Evolutionary conservation across 2,797 vertebrate genomes (phyloP).

Genomic region (Cyprinodon diabolis): DNA sequence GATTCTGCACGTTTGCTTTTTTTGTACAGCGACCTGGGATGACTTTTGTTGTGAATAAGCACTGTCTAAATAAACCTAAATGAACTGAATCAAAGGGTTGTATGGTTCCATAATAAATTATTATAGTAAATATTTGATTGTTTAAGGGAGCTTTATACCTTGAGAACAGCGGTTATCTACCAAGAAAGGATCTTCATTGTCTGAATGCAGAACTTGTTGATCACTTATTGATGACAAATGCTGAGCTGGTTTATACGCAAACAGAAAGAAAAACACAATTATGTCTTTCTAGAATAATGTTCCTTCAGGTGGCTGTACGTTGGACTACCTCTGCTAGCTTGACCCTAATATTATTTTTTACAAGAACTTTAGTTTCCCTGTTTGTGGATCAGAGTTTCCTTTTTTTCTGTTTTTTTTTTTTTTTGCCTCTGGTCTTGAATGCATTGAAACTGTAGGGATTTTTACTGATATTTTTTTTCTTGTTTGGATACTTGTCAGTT

Average conservation of each 20-base stretch:
- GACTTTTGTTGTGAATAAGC: slow-evolving; percentile 1
- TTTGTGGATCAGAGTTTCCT: too few relatives aligned
- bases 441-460: too few relatives aligned
- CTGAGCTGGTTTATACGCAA: background rate
- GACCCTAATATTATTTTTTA: too few relatives aligned
- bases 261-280: background rate
- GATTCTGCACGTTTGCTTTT: slow-evolving; percentile 1
- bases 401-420: too few relatives aligned
- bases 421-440: too few relatives aligned
- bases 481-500: too few relatives aligned
- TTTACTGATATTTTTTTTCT: too few relatives aligned
- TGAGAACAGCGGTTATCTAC: background rate
- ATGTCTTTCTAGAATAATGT: background rate
- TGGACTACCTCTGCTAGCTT: too few relatives aligned
- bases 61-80: slow-evolving; percentile 5
- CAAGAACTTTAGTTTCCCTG: too few relatives aligned
- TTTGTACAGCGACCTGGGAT: background rate
- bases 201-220: background rate
- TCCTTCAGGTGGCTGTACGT: too few relatives aligned
- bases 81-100: background rate
- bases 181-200: too few relatives aligned
- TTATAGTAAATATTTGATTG: background rate
- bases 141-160: background rate
- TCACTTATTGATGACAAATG: background rate
- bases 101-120: background rate